Evolutionary conservation across 2,113 vertebrate species (phyloP).

Genomic region (Struthidea cinerea): DNA sequence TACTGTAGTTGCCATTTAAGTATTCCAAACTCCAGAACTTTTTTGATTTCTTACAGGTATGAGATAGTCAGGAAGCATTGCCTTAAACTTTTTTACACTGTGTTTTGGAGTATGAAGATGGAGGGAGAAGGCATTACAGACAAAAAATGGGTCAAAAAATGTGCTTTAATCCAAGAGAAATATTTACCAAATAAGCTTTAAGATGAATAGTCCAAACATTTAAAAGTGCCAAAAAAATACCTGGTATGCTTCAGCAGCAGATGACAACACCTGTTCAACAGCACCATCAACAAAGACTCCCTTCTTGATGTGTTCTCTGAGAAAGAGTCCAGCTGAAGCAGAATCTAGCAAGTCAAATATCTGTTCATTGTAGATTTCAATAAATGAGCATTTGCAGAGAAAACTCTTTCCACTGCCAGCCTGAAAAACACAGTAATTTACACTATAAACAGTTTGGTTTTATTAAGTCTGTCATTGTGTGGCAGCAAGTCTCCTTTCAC

Average conservation of each 20-base stretch:
- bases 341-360: conserved; percentile 94
- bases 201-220: background rate
- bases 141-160: background rate
- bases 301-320: conserved; percentile 96
- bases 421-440: conserved; percentile 65
- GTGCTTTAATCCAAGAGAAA: background rate
- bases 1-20: background rate
- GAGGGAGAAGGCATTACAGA: background rate
- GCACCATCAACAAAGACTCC: conserved; percentile 93
- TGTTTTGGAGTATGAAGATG: background rate
- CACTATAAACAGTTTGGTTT: background rate
- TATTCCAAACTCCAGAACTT: background rate
- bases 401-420: conserved; percentile 86
- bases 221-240: conserved; percentile 61
- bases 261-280: conserved; percentile 87
- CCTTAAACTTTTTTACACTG: background rate
- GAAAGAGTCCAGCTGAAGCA: conserved; percentile 86
- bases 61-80: background rate
- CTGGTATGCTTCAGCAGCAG: conserved; percentile 93
- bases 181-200: background rate
- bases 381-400: conserved; percentile 96
- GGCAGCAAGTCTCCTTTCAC: background rate
- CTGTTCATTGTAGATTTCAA: conserved; percentile 98
- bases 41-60: background rate
- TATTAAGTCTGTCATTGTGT: background rate